phyloP scores from a whole-genome alignment of 2,113 vertebrate species.

The Xenus cinereus region DNA sequence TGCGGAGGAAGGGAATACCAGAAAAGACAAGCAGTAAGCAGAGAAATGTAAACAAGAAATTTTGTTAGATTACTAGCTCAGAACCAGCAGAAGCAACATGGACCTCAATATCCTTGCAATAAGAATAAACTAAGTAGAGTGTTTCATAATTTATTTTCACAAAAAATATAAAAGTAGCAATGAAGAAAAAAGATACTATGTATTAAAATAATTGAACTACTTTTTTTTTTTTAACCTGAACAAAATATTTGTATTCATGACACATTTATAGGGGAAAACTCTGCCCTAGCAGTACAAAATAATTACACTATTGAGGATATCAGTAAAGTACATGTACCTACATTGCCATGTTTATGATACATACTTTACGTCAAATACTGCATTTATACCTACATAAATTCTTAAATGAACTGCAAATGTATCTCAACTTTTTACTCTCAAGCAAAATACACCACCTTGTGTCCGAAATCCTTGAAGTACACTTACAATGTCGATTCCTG shows the following conservation, averaged over 20 bases:
- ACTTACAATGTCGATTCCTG: constrained; percentile 62
- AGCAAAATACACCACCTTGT: constrained; percentile 78
- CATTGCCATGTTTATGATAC: background rate
- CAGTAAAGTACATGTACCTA: background rate
- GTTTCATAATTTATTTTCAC: background rate
- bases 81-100: background rate
- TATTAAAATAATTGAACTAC: background rate
- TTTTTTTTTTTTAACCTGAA: background rate
- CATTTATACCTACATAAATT: background rate
- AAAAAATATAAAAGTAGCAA: background rate
- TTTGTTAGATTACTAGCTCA: background rate
- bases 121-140: background rate
- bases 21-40: background rate
- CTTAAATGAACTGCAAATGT: background rate
- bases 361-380: background rate
- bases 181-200: background rate
- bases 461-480: constrained; percentile 76
- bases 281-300: background rate
- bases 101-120: background rate
- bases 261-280: background rate
- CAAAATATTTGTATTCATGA: background rate
- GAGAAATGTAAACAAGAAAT: background rate
- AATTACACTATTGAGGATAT: background rate
- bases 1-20: background rate
- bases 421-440: background rate